phyloP scores from a whole-genome alignment of 2,797 vertebrate species.

The Arrhamphus sclerolepis region DNA sequence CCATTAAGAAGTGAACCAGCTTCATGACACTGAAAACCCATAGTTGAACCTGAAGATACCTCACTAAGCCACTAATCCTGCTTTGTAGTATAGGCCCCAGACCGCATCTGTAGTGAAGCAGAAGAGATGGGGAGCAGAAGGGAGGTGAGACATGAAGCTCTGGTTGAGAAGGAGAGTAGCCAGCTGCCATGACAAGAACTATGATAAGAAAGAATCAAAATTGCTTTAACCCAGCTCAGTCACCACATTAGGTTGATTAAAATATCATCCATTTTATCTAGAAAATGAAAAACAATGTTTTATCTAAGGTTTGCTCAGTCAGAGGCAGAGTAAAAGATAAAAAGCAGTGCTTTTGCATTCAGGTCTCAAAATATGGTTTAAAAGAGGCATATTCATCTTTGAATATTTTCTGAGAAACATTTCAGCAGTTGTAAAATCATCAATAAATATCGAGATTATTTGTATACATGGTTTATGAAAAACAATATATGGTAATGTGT shows the following conservation, averaged over 20 bases:
- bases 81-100: slow-evolving; percentile 7
- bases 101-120: background rate
- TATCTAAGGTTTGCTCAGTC: too few species aligned
- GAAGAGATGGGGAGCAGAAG: background rate
- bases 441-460: too few species aligned
- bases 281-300: too few species aligned
- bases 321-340: too few species aligned
- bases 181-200: background rate
- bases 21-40: slow-evolving; percentile 3
- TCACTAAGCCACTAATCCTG: slow-evolving; percentile 15
- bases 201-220: background rate
- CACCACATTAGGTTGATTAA: background rate
- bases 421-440: too few species aligned
- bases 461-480: too few species aligned
- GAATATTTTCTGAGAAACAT: too few species aligned
- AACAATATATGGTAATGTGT: too few species aligned
- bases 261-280: too few species aligned
- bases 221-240: background rate
- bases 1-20: slow-evolving; percentile 1
- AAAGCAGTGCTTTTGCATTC: too few species aligned
- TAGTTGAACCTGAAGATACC: slow-evolving; percentile 5
- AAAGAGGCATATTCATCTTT: too few species aligned
- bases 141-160: background rate
- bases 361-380: too few species aligned
- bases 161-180: background rate